phyloP scores from a whole-genome alignment of 1,140 invertebrate genomes.

The Dolichoris vasculosae region DNA sequence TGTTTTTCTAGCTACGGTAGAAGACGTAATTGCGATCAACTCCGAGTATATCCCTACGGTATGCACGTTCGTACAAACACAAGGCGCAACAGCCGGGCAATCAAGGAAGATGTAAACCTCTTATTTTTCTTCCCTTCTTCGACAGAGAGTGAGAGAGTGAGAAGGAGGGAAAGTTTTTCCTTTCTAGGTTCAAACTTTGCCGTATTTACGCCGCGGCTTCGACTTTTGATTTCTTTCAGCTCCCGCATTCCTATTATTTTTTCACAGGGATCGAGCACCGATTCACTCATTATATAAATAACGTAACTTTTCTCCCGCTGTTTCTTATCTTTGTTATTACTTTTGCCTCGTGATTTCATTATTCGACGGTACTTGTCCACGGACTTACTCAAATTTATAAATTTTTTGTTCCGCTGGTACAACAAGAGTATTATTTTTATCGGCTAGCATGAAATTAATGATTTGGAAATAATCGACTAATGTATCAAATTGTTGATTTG shows the following conservation, averaged over 20 bases:
- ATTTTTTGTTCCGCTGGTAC: background rate
- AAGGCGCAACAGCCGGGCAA: background rate
- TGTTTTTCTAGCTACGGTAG: background rate
- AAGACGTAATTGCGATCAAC: slow-evolving; percentile 17
- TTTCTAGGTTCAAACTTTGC: too few relatives aligned
- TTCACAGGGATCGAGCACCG: background rate
- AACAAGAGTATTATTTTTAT: background rate
- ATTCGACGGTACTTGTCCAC: background rate
- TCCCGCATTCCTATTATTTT: too few relatives aligned
- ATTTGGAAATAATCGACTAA: background rate
- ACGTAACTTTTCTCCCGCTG: slow-evolving; percentile 12
- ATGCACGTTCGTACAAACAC: background rate
- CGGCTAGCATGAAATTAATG: background rate
- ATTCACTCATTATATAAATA: slow-evolving; percentile 44
- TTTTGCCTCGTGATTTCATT: background rate
- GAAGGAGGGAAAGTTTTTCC: background rate
- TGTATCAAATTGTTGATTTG: background rate
- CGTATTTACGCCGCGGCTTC: too few relatives aligned
- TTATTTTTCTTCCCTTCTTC: background rate
- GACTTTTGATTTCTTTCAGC: background rate
- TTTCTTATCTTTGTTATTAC: background rate
- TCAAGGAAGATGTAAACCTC: background rate
- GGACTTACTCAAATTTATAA: too few relatives aligned
- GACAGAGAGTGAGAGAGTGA: background rate
- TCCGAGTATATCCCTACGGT: background rate